These are phyloP conservation scores for Enteromius unitaeniatus DNA, from an alignment of 2,797 vertebrate species.

Conservation along the genomic window DNA sequence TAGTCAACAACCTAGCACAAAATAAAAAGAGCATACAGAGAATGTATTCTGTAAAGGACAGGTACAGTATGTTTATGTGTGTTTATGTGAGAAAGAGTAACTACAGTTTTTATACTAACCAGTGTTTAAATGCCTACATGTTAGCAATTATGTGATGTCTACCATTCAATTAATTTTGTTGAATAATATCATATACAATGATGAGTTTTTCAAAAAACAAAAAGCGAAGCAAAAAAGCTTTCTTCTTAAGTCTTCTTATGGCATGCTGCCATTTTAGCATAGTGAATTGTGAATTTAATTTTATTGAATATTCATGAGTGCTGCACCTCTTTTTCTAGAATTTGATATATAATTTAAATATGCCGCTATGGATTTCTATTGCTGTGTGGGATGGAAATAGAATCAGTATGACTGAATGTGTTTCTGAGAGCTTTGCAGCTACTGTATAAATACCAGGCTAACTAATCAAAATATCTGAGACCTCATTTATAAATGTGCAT, in stretches of 20 bases:
- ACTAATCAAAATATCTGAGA: not conserved
- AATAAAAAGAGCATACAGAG: not conserved
- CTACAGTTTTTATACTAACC: not conserved
- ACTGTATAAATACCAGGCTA: not conserved
- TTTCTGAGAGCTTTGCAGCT: not conserved
- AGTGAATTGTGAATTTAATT: not conserved
- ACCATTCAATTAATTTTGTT: not conserved
- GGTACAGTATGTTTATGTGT: not conserved
- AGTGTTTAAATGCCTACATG: not conserved
- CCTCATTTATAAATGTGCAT: not conserved
- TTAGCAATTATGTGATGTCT: not conserved
- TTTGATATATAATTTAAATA: not conserved
- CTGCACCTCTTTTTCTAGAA: not conserved
- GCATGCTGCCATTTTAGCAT: not conserved
- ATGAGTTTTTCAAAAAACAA: too few relatives aligned
- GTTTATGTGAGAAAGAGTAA: not conserved
- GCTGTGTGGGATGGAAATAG: not conserved
- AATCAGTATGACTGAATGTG: not conserved
- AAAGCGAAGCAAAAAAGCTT: too few relatives aligned
- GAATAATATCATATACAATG: not conserved
- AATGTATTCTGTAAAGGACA: not conserved
- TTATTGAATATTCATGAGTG: not conserved
- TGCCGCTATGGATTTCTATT: not conserved
- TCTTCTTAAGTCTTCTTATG: not conserved
- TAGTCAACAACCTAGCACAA: not conserved